Conservation (phyloP, 2,888 invertebrate genomes). For the Tipula unca region DNA sequence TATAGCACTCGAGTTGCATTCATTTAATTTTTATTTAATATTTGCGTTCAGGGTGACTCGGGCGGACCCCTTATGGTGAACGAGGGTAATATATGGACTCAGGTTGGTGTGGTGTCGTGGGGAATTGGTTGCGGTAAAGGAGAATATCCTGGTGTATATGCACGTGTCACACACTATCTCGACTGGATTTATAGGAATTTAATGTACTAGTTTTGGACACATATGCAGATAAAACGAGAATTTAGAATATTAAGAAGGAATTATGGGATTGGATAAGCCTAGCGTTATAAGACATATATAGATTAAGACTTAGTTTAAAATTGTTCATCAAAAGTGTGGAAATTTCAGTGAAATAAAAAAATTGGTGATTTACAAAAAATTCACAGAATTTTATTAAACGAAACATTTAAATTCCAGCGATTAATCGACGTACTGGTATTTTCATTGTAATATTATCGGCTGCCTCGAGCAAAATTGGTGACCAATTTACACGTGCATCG, state of each 20-base stretch:
- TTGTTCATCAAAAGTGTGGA: background rate
- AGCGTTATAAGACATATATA: background rate
- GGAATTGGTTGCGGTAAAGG: constrained; percentile 88
- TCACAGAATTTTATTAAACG: background rate
- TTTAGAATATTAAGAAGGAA: background rate
- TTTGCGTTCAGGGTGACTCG: constrained; percentile 63
- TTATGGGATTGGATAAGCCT: background rate
- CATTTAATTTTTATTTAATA: background rate
- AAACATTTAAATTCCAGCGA: background rate
- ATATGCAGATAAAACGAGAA: background rate
- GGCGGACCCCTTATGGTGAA: constrained; percentile 81
- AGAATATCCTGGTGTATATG: constrained; percentile 85
- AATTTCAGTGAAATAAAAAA: constrained; percentile 8
- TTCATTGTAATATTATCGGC: background rate
- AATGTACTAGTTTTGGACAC: background rate
- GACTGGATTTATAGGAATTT: constrained; percentile 59
- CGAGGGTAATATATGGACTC: constrained; percentile 65
- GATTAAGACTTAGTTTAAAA: background rate
- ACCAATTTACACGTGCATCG: constrained; percentile 35
- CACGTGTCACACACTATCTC: constrained; percentile 70
- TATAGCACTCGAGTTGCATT: no score
- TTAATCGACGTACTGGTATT: background rate
- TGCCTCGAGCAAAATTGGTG: constrained; percentile 29
- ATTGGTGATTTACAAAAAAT: background rate
- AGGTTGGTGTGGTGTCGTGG: constrained; percentile 85